These are phyloP conservation scores for Eupithecia centaureata DNA, from an alignment of 2,888 invertebrate genomes.

Conservation along the genomic window DNA sequence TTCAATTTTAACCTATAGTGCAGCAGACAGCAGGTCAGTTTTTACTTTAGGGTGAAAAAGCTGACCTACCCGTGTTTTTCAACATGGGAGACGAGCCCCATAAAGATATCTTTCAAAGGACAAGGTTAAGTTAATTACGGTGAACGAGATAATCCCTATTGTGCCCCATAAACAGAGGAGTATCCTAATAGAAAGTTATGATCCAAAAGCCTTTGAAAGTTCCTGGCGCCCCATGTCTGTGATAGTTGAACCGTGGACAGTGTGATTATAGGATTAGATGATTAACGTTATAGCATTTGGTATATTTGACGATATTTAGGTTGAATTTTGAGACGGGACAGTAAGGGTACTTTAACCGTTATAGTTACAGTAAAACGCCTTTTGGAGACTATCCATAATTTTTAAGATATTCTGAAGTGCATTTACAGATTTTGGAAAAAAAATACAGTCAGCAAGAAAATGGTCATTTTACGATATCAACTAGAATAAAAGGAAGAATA, in stretches of 20 bases:
- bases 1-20: not conserved
- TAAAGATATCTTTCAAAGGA: not conserved
- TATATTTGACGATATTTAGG: not conserved
- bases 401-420: no score
- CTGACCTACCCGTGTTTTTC: not conserved
- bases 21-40: no score
- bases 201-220: constrained; percentile 3
- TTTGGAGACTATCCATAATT: no score
- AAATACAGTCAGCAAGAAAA: no score
- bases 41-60: not conserved
- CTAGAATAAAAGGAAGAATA: no score
- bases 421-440: no score
- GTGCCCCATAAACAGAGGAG: not conserved
- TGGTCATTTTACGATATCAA: no score
- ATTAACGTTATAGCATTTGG: not conserved
- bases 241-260: not conserved
- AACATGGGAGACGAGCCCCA: not conserved
- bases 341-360: no score
- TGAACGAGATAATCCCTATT: constrained; percentile 1
- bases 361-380: no score
- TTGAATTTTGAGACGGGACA: no score
- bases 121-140: not conserved
- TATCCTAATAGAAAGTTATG: not conserved
- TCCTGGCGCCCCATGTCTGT: constrained; percentile 6
- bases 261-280: not conserved